A percentile compares a stretch with the other conserved stretches of the same genome.
Conservation (phyloP, 2,797 vertebrate species). For the Silurus lanzhouensis region DNA sequence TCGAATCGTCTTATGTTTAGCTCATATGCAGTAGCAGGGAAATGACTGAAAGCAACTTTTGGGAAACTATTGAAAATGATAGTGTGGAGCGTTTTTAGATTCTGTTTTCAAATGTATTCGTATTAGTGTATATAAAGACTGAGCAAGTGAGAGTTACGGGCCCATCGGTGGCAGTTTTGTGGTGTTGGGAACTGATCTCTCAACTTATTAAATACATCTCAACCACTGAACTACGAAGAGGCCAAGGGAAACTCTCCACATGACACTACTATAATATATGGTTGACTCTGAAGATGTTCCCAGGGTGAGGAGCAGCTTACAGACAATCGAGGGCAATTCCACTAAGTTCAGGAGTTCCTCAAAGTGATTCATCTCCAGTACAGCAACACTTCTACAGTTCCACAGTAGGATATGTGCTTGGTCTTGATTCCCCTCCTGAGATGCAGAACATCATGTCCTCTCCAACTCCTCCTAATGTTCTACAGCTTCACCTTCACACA, state of each 20-base stretch:
- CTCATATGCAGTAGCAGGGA: no score
- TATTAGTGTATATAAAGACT: no score
- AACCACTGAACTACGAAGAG: background rate
- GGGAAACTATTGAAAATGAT: no score
- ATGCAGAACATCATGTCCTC: background rate
- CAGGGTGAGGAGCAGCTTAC: background rate
- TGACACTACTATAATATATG: background rate
- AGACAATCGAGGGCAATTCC: background rate
- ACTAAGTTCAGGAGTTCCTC: background rate
- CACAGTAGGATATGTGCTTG: background rate
- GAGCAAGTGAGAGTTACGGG: no score
- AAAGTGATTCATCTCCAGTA: background rate
- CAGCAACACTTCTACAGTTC: background rate
- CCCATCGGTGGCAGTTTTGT: no score
- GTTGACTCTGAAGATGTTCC: background rate
- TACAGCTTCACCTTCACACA: background rate
- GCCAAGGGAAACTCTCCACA: background rate
- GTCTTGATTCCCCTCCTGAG: background rate
- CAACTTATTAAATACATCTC: no score
- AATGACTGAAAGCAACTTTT: no score
- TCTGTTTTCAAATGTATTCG: no score
- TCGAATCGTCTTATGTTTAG: no score
- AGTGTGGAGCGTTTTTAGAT: no score
- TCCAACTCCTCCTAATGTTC: background rate
- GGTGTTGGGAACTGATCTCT: no score